phyloP scores from a whole-genome alignment of 2,113 vertebrate genomes.

The Muntiacus muntjak region DNA sequence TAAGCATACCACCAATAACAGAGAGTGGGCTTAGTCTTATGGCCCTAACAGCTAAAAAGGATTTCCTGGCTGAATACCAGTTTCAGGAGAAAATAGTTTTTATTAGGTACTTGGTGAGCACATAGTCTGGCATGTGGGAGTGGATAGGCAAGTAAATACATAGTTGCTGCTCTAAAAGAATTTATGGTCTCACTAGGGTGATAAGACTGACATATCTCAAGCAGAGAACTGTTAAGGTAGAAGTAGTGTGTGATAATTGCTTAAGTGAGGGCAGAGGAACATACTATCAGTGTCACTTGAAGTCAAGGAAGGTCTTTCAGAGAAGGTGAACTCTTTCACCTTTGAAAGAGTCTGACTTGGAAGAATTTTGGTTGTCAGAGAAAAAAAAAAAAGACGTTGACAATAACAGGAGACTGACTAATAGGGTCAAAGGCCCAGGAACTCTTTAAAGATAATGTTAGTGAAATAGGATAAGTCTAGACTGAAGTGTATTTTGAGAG shows the following conservation, averaged over 20 bases:
- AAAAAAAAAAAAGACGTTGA: neutral
- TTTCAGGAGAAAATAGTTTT: slow-evolving; percentile 22
- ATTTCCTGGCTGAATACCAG: neutral
- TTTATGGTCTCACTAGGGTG: neutral
- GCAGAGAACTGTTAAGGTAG: neutral
- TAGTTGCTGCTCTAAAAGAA: neutral
- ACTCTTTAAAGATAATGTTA: neutral
- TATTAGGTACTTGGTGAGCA: slow-evolving; percentile 32
- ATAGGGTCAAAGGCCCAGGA: neutral
- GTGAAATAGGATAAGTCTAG: neutral
- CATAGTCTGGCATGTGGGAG: neutral
- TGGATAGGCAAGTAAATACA: neutral
- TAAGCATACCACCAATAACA: slow-evolving; percentile 18
- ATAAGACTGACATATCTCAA: slow-evolving; percentile 6
- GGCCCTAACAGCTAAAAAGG: slow-evolving; percentile 14
- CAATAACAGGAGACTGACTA: neutral
- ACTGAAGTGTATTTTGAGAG: neutral
- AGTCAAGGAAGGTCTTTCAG: slow-evolving; percentile 9
- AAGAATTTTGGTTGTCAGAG: slow-evolving; percentile 3
- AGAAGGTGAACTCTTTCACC: neutral
- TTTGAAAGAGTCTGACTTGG: neutral
- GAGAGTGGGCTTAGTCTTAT: slow-evolving; percentile 20
- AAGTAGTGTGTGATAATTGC: neutral
- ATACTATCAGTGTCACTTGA: neutral
- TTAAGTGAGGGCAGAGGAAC: neutral